These are phyloP conservation scores for Talpa occidentalis DNA, from an alignment of 2,113 vertebrate genomes.

Conservation along the genomic window DNA sequence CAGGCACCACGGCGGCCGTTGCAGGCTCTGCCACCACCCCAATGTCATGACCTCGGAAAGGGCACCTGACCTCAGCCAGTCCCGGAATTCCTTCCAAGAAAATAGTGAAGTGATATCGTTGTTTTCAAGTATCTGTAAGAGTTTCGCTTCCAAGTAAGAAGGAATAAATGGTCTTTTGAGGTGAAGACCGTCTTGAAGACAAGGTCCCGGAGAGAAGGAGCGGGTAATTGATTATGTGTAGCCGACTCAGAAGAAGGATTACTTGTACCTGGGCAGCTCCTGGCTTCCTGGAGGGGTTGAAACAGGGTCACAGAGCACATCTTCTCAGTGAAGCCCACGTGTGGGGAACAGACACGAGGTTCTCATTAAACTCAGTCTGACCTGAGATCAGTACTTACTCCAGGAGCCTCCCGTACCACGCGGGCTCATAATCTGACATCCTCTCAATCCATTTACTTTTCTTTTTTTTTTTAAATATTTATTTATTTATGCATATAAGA, in stretches of 20 bases:
- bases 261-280: too few relatives aligned
- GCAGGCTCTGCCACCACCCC: background rate
- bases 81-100: background rate
- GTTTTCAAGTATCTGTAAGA: background rate
- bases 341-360: background rate
- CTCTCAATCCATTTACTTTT: background rate
- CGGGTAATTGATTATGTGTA: background rate
- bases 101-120: background rate
- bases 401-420: background rate
- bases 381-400: background rate
- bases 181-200: background rate
- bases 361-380: background rate
- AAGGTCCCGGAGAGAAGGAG: background rate
- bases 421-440: too few relatives aligned
- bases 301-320: background rate
- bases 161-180: background rate
- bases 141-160: background rate
- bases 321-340: background rate
- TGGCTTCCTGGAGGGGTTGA: background rate
- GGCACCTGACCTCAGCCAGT: background rate
- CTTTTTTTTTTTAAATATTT: too few relatives aligned
- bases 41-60: background rate
- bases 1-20: accelerated
- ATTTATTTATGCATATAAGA: too few relatives aligned
- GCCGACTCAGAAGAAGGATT: background rate